A percentile compares a stretch with the other conserved stretches of the same genome.
Conservation (phyloP, 2,888 invertebrate species). For the Diaphora mendica region DNA sequence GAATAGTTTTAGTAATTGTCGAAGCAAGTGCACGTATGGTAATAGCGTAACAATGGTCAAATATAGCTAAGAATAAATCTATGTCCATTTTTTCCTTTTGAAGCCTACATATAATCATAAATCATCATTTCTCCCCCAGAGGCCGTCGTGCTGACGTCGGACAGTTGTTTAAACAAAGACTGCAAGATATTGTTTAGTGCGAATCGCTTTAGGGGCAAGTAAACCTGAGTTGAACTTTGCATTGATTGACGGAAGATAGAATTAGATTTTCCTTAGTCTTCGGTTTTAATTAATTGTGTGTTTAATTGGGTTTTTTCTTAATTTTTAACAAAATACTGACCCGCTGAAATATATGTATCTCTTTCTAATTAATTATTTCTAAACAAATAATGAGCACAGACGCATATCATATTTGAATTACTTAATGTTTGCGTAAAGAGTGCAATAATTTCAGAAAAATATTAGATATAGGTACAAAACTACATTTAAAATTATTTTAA, state of each 20-base stretch:
- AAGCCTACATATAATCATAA: neutral
- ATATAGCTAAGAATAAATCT: too few relatives aligned
- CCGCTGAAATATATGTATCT: neutral
- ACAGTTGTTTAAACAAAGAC: constrained; percentile 36
- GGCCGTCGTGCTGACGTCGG: constrained; percentile 24
- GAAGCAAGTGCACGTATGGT: too few relatives aligned
- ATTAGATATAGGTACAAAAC: too few relatives aligned
- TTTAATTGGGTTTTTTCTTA: neutral
- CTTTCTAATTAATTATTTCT: too few relatives aligned
- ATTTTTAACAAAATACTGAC: neutral
- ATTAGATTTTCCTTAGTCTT: neutral
- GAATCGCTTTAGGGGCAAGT: constrained; percentile 29
- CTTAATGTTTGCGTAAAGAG: too few relatives aligned
- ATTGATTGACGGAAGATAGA: constrained; percentile 17
- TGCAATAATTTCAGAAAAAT: too few relatives aligned
- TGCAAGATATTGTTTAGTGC: constrained; percentile 35
- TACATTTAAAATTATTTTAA: too few relatives aligned
- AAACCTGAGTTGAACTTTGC: constrained; percentile 31
- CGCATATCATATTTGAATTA: too few relatives aligned
- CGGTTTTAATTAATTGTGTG: neutral
- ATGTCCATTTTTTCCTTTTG: neutral
- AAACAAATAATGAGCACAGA: too few relatives aligned
- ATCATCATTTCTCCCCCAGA: constrained; percentile 7
- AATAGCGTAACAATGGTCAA: too few relatives aligned
- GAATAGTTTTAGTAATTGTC: too few relatives aligned